A percentile compares a stretch with the other conserved stretches of the same genome.
These are phyloP conservation scores for Loris lydekkerianus DNA, from an alignment of 2,797 vertebrate genomes.

Conservation along the genomic window DNA sequence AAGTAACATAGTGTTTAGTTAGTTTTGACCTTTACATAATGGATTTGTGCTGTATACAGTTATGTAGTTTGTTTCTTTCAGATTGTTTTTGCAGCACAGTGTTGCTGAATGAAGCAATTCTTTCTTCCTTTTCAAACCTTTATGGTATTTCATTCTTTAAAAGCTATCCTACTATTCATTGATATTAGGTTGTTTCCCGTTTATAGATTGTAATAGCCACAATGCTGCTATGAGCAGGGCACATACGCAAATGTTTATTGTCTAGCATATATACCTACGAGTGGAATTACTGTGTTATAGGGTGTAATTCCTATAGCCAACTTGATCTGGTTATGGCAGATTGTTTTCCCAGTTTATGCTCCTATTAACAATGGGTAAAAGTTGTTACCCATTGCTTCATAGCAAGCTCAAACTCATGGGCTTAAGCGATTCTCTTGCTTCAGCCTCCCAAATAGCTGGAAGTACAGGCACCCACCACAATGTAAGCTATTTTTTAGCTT, in stretches of 20 bases:
- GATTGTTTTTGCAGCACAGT: neutral
- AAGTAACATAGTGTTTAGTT: neutral
- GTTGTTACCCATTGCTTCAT: too few relatives aligned
- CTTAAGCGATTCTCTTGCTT: too few relatives aligned
- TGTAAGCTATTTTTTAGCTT: too few relatives aligned
- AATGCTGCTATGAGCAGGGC: neutral
- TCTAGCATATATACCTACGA: neutral
- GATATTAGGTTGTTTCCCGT: neutral
- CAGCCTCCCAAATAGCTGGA: too few relatives aligned
- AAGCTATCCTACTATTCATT: neutral
- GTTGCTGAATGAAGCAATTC: neutral
- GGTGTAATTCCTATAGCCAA: neutral
- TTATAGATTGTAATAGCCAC: neutral
- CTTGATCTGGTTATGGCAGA: neutral
- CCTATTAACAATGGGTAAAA: neutral
- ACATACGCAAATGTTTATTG: neutral
- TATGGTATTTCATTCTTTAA: neutral
- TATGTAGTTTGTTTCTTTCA: neutral
- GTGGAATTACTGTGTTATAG: neutral
- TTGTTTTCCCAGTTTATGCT: neutral
- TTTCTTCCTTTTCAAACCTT: neutral
- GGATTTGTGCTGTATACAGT: neutral
- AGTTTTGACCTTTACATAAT: neutral
- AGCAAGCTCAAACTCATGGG: too few relatives aligned
- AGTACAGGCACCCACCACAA: too few relatives aligned